Conservation (phyloP, 2,888 invertebrate species). For the Poecilus cupreus region DNA sequence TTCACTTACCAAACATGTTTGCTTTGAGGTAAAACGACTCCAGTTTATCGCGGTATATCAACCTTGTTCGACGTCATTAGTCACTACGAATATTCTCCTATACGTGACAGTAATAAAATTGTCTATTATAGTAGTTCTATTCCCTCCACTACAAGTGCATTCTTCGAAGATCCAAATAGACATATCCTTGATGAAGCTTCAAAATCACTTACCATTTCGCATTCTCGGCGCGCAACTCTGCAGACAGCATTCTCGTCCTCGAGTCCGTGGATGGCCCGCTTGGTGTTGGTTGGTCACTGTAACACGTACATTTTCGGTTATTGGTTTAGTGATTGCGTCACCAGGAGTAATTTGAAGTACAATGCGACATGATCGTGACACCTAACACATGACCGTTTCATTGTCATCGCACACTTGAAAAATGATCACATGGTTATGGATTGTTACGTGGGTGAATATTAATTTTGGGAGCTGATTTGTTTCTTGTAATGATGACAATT, state of each 20-base stretch:
- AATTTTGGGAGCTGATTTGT: not conserved
- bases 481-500: not conserved
- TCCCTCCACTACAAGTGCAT: not conserved
- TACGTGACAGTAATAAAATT: too few relatives aligned
- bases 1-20: too few relatives aligned
- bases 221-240: not conserved
- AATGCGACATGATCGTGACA: not conserved
- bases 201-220: not conserved
- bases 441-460: not conserved
- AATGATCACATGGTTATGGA: not conserved
- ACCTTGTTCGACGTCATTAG: too few relatives aligned
- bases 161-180: too few relatives aligned
- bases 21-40: too few relatives aligned
- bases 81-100: too few relatives aligned
- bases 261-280: not conserved
- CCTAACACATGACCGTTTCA: not conserved
- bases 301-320: conserved; percentile 19
- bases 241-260: not conserved
- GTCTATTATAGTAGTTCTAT: too few relatives aligned
- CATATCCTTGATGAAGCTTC: too few relatives aligned
- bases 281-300: conserved; percentile 7
- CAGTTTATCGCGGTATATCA: too few relatives aligned
- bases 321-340: conserved; percentile 8
- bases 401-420: not conserved
- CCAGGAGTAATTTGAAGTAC: conserved; percentile 1